A percentile compares a stretch with the other conserved stretches of the same genome.
Conservation (phyloP, 2,888 invertebrate genomes). For the Copidosoma aretas region DNA sequence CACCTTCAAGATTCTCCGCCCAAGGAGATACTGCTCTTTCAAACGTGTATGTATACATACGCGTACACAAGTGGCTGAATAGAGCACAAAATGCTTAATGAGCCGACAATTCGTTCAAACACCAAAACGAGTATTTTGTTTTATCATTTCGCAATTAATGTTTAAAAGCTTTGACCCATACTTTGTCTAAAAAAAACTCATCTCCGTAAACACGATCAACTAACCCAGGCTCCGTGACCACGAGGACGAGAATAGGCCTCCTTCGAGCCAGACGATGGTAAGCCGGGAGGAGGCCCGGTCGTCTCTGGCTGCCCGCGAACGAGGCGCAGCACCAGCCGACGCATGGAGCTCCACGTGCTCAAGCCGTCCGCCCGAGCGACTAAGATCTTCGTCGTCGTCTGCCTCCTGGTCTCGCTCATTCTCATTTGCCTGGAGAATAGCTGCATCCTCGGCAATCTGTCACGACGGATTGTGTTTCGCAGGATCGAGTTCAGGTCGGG, state of each 20-base stretch:
- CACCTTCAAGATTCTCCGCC: too few species aligned
- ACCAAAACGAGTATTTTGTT: too few species aligned
- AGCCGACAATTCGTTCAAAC: too few species aligned
- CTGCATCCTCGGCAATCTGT: conserved; percentile 49
- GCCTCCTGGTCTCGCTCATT: conserved; percentile 48
- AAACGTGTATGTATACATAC: too few species aligned
- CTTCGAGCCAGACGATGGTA: not conserved
- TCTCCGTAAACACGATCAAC: too few species aligned
- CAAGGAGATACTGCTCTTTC: too few species aligned
- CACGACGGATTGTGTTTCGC: conserved; percentile 46
- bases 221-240: too few species aligned
- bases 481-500: conserved; percentile 42
- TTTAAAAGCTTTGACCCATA: too few species aligned
- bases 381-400: conserved; percentile 43
- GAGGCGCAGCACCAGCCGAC: not conserved
- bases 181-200: too few species aligned
- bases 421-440: conserved; percentile 52
- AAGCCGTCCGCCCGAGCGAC: conserved; percentile 35
- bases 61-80: too few species aligned
- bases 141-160: too few species aligned
- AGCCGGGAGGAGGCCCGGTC: not conserved
- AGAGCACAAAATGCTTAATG: too few species aligned
- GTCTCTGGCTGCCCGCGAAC: not conserved
- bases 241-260: not conserved
- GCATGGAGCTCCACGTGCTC: conserved; percentile 20